These are phyloP conservation scores for Ericerus pela DNA, from an alignment of 1,140 invertebrate genomes.

Conservation along the genomic window DNA sequence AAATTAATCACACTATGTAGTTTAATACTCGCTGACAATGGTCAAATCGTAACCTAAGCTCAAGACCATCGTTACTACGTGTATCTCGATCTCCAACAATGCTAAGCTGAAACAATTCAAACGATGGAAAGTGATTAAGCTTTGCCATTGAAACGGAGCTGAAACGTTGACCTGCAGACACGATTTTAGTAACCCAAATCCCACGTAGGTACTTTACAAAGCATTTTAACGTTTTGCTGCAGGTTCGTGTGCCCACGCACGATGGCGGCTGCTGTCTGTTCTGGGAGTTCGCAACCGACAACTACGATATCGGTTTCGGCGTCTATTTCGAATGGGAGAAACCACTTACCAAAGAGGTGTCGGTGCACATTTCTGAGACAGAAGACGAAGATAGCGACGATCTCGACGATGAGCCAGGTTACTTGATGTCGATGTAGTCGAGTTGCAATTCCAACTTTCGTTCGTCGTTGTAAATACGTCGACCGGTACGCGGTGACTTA, in stretches of 20 bases:
- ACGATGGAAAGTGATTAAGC: too few species aligned
- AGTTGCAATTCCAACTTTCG: background rate
- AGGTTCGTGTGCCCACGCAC: constrained; percentile 90
- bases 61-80: too few species aligned
- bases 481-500: background rate
- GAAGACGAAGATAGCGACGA: constrained; percentile 67
- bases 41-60: too few species aligned
- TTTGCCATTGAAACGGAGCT: too few species aligned
- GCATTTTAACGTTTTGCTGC: constrained; percentile 16
- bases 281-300: constrained; percentile 99
- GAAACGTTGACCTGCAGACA: too few species aligned
- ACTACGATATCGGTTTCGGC: constrained; percentile 97
- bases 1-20: too few species aligned
- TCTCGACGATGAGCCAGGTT: constrained; percentile 52
- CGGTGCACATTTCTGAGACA: constrained; percentile 78
- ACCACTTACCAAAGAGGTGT: constrained; percentile 63
- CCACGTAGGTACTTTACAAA: too few species aligned
- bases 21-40: too few species aligned
- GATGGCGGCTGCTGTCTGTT: constrained; percentile 85
- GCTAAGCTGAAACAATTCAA: too few species aligned
- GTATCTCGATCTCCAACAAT: too few species aligned
- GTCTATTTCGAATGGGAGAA: constrained; percentile 97
- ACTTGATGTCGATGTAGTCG: constrained; percentile 21
- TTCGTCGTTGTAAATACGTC: too few species aligned
- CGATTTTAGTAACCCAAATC: too few species aligned